Conservation (phyloP, 2,888 invertebrate genomes). For the Drosophila paranaensis region DNA sequence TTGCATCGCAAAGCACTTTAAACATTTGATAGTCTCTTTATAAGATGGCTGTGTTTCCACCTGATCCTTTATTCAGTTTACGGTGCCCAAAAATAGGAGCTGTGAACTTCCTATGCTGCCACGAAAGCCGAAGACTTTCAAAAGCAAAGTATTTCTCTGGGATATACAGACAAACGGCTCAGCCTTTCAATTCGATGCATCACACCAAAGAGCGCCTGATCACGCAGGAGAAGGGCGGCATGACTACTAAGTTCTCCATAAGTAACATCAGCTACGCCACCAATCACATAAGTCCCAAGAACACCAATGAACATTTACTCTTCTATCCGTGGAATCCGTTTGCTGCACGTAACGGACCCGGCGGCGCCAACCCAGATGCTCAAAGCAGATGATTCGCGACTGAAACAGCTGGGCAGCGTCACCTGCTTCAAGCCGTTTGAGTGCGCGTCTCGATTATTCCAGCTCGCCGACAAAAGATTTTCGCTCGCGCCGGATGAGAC, state of each 20-base stretch:
- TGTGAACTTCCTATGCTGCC: conserved; percentile 90
- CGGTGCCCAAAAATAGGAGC: conserved; percentile 89
- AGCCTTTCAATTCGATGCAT: conserved; percentile 87
- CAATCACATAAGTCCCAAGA: conserved; percentile 86
- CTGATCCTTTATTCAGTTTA: conserved; percentile 91
- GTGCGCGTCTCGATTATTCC: conserved; percentile 85
- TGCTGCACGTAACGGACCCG: conserved; percentile 84
- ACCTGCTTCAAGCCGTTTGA: conserved; percentile 87
- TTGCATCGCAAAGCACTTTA: conserved; percentile 31
- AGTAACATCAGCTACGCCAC: conserved; percentile 87
- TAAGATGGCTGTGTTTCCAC: conserved; percentile 88
- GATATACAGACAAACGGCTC: conserved; percentile 92
- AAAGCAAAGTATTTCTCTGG: conserved; percentile 91
- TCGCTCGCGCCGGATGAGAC: conserved; percentile 91
- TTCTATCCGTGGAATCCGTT: conserved; percentile 87
- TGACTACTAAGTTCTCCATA: conserved; percentile 88
- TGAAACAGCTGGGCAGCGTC: conserved; percentile 86
- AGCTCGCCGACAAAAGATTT: conserved; percentile 90
- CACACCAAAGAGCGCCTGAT: conserved; percentile 88
- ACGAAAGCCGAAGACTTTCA: conserved; percentile 89
- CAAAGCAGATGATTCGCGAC: conserved; percentile 80
- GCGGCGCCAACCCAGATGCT: conserved; percentile 83
- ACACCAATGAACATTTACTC: conserved; percentile 84
- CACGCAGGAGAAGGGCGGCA: conserved; percentile 91
- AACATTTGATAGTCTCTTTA: conserved; percentile 17